Percentiles rank a stretch among this genome's conserved stretches.
Evolutionary conservation across 2,888 invertebrate species (phyloP).

Genomic region (Cactoblastis cactorum): DNA sequence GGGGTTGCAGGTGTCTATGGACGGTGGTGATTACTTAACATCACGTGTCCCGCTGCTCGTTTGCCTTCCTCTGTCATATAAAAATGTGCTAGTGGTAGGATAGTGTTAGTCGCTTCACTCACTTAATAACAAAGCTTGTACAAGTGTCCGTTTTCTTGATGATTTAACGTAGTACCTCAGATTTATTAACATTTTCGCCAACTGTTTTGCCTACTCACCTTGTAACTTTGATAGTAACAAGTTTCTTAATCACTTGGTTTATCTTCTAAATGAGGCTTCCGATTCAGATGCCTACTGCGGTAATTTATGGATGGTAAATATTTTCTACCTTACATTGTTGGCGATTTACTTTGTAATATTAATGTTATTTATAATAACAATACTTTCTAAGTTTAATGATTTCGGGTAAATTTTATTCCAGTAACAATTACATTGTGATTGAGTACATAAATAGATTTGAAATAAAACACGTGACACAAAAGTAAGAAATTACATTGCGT

Average conservation of each 20-base stretch:
- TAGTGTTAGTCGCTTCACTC: too few relatives aligned
- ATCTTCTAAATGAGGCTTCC: background rate
- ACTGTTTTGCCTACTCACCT: slow-evolving; percentile 13
- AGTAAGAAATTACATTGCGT: too few relatives aligned
- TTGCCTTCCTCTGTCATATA: too few relatives aligned
- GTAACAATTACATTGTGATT: too few relatives aligned
- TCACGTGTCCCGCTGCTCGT: too few relatives aligned
- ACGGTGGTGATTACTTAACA: too few relatives aligned
- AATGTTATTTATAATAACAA: background rate
- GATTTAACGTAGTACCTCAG: slow-evolving; percentile 1
- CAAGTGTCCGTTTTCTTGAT: background rate
- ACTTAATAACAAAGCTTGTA: background rate
- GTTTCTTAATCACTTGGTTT: background rate
- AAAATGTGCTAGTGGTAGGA: too few relatives aligned
- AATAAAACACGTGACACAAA: too few relatives aligned
- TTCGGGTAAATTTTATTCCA: too few relatives aligned
- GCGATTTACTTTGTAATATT: background rate
- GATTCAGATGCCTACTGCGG: background rate
- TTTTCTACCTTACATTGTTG: background rate
- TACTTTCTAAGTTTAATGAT: too few relatives aligned
- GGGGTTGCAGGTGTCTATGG: too few relatives aligned
- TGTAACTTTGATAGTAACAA: slow-evolving; percentile 8
- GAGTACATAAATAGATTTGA: too few relatives aligned
- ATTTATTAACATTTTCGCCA: background rate
- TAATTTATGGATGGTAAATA: background rate